Evolutionary conservation across 2,113 vertebrate genomes (phyloP).

Genomic region (Pedetes capensis): DNA sequence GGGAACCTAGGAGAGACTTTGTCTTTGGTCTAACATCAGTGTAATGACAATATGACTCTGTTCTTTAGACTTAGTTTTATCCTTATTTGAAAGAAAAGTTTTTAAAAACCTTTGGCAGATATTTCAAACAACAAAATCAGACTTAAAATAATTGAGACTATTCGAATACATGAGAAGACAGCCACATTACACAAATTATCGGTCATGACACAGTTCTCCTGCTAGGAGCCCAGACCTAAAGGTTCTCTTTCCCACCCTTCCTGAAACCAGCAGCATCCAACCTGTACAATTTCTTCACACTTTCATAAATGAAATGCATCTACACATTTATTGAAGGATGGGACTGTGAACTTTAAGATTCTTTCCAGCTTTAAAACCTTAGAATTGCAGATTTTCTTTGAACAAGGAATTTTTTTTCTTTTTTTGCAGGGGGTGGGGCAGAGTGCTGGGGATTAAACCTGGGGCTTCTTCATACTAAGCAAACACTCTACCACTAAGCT

Average conservation of each 20-base stretch:
- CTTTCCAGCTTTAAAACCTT: slow-evolving; percentile 12
- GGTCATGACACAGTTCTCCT: background rate
- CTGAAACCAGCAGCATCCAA: background rate
- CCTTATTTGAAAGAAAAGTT: background rate
- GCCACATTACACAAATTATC: background rate
- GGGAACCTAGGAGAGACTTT: background rate
- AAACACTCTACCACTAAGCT: background rate
- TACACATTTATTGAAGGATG: background rate
- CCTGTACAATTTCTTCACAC: background rate
- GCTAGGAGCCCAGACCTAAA: background rate
- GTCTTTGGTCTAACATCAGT: background rate
- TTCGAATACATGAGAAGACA: background rate
- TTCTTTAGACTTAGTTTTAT: background rate
- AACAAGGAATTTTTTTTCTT: background rate
- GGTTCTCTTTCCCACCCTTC: background rate
- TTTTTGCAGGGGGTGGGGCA: background rate
- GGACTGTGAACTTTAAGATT: background rate
- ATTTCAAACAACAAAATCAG: slow-evolving; percentile 15
- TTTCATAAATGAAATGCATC: background rate
- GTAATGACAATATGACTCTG: background rate
- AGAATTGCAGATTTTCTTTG: background rate
- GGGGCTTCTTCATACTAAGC: background rate
- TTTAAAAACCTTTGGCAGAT: background rate
- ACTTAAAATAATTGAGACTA: slow-evolving; percentile 27
- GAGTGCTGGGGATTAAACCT: background rate